Evolutionary conservation across 2,888 invertebrate genomes (phyloP).

Genomic region (Patella pellucida): DNA sequence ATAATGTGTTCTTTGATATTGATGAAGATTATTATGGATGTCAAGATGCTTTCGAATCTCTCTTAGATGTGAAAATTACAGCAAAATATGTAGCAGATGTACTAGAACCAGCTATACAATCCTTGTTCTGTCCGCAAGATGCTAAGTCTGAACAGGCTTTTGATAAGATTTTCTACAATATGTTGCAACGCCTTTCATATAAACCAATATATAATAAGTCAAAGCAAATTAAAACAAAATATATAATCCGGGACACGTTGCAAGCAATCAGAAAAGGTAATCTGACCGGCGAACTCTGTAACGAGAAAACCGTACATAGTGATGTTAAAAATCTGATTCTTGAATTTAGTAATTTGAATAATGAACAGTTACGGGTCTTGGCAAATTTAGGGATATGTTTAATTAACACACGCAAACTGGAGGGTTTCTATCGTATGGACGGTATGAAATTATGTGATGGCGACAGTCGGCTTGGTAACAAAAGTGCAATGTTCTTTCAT

Average conservation of each 20-base stretch:
- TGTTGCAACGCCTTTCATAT: not conserved
- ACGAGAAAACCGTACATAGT: too few species aligned
- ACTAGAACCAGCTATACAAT: conserved; percentile 14
- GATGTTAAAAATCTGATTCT: too few species aligned
- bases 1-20: conserved; percentile 48
- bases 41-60: conserved; percentile 39
- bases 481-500: conserved; percentile 35
- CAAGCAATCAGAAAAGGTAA: too few species aligned
- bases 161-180: conserved; percentile 24
- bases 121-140: conserved; percentile 41
- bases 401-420: too few species aligned
- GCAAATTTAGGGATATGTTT: too few species aligned
- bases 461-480: too few species aligned
- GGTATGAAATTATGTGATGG: conserved; percentile 41
- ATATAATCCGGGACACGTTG: too few species aligned
- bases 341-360: too few species aligned
- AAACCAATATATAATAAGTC: too few species aligned
- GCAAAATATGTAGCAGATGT: not conserved
- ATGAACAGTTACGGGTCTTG: conserved; percentile 36
- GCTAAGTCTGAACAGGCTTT: conserved; percentile 36
- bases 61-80: conserved; percentile 37
- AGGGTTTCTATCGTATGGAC: too few species aligned
- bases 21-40: conserved; percentile 54
- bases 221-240: too few species aligned
- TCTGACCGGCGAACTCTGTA: too few species aligned